phyloP scores from a whole-genome alignment of 1,140 invertebrate species.

The Copidosoma floridanum region DNA sequence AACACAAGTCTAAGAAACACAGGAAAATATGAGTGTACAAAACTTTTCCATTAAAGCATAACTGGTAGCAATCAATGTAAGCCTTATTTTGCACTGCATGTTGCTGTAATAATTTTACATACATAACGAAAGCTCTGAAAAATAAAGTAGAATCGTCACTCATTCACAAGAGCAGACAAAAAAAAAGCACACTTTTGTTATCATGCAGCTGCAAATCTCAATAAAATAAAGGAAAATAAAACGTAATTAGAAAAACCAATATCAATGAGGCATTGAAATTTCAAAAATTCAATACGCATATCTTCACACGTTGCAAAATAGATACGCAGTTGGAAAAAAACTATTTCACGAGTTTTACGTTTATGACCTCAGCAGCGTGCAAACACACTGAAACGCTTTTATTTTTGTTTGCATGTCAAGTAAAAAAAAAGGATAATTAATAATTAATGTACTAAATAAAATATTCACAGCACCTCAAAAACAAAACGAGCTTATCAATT shows the following conservation, averaged over 20 bases:
- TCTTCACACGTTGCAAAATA: slow-evolving; percentile 15
- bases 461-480: no score
- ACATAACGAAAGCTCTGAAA: slow-evolving; percentile 1
- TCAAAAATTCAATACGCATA: slow-evolving; percentile 12
- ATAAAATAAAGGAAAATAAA: slow-evolving; percentile 12
- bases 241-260: slow-evolving; percentile 19
- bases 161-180: background rate
- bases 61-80: slow-evolving; percentile 7
- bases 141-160: slow-evolving; percentile 4
- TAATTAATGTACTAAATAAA: no score
- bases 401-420: no score
- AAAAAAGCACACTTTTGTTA: slow-evolving; percentile 18
- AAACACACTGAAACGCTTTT: no score
- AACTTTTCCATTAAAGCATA: slow-evolving; percentile 4
- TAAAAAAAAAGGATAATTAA: no score
- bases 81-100: background rate
- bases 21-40: no score
- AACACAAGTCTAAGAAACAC: no score
- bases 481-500: background rate
- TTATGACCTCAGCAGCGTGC: no score
- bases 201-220: slow-evolving; percentile 13
- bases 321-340: slow-evolving; percentile 25
- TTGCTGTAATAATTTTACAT: slow-evolving; percentile 5
- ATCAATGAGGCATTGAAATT: slow-evolving; percentile 6
- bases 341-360: no score